Base-by-base conservation (phyloP, 2,113 vertebrate species). In the Lipotes vexillifer region DNA sequence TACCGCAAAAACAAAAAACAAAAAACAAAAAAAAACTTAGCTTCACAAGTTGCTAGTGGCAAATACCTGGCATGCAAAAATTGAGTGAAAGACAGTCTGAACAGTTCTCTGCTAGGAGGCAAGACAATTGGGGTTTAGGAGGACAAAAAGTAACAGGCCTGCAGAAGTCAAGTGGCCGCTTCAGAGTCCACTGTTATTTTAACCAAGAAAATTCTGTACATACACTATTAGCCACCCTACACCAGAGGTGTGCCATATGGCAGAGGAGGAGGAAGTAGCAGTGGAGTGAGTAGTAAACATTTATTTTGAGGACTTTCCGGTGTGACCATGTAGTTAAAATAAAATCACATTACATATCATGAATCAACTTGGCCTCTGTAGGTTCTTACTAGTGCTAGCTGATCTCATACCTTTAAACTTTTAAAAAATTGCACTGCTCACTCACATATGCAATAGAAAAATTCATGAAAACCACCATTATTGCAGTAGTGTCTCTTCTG, bases 291-390 rank as follows among this genome's bases (percentile, higher is more conserved):
- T 59, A 94, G 61, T 81, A 71, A 83, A 65, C 88, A 78, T 91
- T 93, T 96, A 93, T 90, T 95, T 49, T 94, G 96, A 90, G 86
- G 69, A 74, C 78, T 59, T 97, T 93, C 68, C 83, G 77, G 7
- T 90, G 71, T 94, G 85, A 92, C 21, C 25, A 55, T 2, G 10
- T 68, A 72, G 81, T 82, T 89, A 80, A 80, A 87, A 80, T 17
- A 69, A 87, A 57, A 20, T 36, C 65, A 81, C 20, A 44, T 85
- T 83, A 95, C 46, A 25, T 33, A 29, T 36, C 29, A 69, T 4
- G 2, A 85, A 44, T 63, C 75, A 68, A 36, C 41, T 33, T 77
- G 18, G 36, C 31, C 38, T 88, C 63, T 63, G 18, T 9, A 84
- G 9, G 33, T 94, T 82, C 46, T 75, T 88, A 59, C 41, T 66